A percentile compares a stretch with the other conserved stretches of the same genome.
phyloP scores from a whole-genome alignment of 2,888 invertebrate species.

The Drosophila merina region DNA sequence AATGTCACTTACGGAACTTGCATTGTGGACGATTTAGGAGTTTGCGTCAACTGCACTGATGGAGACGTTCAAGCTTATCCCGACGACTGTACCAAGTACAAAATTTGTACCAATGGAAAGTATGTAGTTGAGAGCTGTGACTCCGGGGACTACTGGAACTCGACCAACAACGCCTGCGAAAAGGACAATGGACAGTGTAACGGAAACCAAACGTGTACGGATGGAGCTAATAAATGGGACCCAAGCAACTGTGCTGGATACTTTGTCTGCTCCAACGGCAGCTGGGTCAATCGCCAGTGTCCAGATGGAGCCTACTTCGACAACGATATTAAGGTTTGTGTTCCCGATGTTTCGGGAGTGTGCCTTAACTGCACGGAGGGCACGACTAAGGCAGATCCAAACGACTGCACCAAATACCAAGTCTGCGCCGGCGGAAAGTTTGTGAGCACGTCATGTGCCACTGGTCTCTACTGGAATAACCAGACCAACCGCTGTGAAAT shows the following conservation, averaged over 20 bases:
- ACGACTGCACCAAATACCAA: slow-evolving; percentile 34
- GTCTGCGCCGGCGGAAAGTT: slow-evolving; percentile 29
- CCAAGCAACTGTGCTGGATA: slow-evolving; percentile 56
- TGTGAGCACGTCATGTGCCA: slow-evolving; percentile 16
- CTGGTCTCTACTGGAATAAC: slow-evolving; percentile 19
- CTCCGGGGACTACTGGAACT: slow-evolving; percentile 18
- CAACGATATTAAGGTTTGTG: slow-evolving; percentile 8
- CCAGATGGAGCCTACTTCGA: slow-evolving; percentile 20
- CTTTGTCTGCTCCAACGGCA: slow-evolving; percentile 25
- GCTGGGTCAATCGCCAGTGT: slow-evolving; percentile 16
- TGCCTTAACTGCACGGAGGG: slow-evolving; percentile 42
- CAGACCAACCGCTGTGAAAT: slow-evolving; percentile 1
- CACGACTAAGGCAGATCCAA: not conserved
- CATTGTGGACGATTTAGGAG: no score
- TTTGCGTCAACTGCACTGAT: slow-evolving; percentile 34
- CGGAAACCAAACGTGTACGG: slow-evolving; percentile 8
- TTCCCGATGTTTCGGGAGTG: slow-evolving; percentile 9
- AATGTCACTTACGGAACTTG: no score
- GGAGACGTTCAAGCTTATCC: slow-evolving; percentile 12
- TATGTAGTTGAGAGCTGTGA: slow-evolving; percentile 10
- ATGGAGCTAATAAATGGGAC: slow-evolving; percentile 46
- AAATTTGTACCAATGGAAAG: slow-evolving; percentile 21
- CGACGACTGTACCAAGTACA: slow-evolving; percentile 33
- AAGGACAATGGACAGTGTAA: slow-evolving; percentile 48
- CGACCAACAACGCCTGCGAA: slow-evolving; percentile 1